Base-by-base conservation (phyloP, 92 coral and sea anemone genomes). In the Heliopora coerulea region DNA sequence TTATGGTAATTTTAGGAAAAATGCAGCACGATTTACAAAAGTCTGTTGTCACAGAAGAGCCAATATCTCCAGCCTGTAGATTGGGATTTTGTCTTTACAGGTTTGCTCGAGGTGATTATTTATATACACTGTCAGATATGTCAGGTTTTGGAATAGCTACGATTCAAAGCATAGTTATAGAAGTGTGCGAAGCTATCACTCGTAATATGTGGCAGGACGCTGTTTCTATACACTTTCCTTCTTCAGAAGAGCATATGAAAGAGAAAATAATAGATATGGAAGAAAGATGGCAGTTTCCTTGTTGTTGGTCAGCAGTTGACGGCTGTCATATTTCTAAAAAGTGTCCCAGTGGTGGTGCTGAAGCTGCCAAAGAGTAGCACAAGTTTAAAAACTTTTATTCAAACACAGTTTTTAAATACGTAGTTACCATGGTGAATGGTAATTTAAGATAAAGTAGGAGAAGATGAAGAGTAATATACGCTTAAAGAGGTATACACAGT, bases 371-470 rank as follows among this genome's bases (percentile, higher is more conserved):
- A 30, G 85, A 82, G 35, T 82, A 75, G 40, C 85, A 82, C 54
- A 82, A 75, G 35, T 82, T 82, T 31, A 74, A 82, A 56, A 82
- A 82, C 77, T 74, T 82, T 73, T 82, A 74, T 33, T 82, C 85
- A 11, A 56, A n/a, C n/a, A n/a, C n/a, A n/a, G n/a, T n/a, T n/a
- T n/a, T n/a, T n/a, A n/a, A n/a, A n/a, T n/a, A n/a, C n/a, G n/a
- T n/a, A n/a, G n/a, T n/a, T n/a, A n/a, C n/a, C n/a, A n/a, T n/a
- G n/a, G n/a, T n/a, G n/a, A n/a, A n/a, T n/a, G n/a, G n/a, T n/a
- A n/a, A n/a, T n/a, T n/a, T n/a, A n/a, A n/a, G n/a, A n/a, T n/a
- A n/a, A n/a, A n/a, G n/a, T n/a, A n/a, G n/a, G n/a, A n/a, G n/a
- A n/a, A n/a, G n/a, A n/a, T n/a, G n/a, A n/a, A n/a, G n/a, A n/a